Evolutionary conservation across 2,888 invertebrate species (phyloP).

Genomic region (Trichopria drosophilae): DNA sequence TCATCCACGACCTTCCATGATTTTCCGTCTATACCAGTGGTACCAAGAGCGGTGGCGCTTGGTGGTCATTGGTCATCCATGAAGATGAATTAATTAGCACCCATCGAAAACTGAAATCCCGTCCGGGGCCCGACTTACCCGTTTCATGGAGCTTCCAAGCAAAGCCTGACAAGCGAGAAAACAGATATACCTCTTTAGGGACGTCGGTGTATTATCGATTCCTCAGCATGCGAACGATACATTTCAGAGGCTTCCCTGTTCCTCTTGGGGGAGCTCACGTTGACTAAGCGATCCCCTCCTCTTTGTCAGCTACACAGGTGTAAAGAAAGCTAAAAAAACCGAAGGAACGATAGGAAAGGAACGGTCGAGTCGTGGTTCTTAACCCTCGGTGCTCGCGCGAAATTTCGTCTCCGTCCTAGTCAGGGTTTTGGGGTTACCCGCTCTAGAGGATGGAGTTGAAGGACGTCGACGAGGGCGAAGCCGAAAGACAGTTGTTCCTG

Average conservation of each 20-base stretch:
- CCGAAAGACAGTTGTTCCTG: conserved; percentile 49
- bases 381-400: too few species aligned
- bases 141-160: conserved; percentile 13
- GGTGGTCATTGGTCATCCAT: too few species aligned
- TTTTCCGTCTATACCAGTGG: too few species aligned
- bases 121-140: too few species aligned
- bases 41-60: too few species aligned
- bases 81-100: too few species aligned
- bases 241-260: conserved; percentile 53
- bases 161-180: conserved; percentile 31
- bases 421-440: background rate
- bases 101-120: too few species aligned
- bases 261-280: conserved; percentile 49
- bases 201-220: conserved; percentile 50
- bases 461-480: conserved; percentile 51
- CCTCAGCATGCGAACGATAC: conserved; percentile 51
- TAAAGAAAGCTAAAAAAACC: conserved; percentile 42
- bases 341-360: conserved; percentile 43
- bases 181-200: conserved; percentile 34
- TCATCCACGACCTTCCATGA: too few species aligned
- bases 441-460: conserved; percentile 50
- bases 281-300: conserved; percentile 49
- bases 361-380: conserved; percentile 39
- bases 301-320: conserved; percentile 47
- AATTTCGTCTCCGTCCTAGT: conserved; percentile 16